Evolutionary conservation across 2,797 vertebrate species (phyloP).

Genomic region (Enteromius mattozi): DNA sequence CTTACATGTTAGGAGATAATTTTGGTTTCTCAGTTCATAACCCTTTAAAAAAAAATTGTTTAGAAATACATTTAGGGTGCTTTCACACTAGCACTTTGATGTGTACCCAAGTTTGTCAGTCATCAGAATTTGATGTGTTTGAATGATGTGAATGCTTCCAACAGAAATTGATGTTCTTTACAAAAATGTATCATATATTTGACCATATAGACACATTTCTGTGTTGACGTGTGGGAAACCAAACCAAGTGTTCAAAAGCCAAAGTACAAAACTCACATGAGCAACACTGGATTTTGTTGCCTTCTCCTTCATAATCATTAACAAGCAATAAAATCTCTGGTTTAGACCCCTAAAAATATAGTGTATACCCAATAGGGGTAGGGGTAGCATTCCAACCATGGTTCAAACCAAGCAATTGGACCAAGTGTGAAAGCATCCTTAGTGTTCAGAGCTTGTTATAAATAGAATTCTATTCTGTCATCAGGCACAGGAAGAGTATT

Average conservation of each 20-base stretch:
- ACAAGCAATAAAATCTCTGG: background rate
- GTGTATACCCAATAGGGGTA: background rate
- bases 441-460: background rate
- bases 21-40: background rate
- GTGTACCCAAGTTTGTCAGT: background rate
- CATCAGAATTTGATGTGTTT: background rate
- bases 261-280: background rate
- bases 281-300: background rate
- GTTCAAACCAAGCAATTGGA: background rate
- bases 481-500: slow-evolving; percentile 86
- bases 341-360: background rate
- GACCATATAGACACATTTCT: background rate
- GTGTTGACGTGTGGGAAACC: background rate
- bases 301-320: background rate
- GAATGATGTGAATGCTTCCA: background rate
- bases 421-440: background rate
- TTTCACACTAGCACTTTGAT: background rate
- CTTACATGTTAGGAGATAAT: background rate
- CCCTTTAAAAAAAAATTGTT: background rate
- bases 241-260: background rate
- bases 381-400: background rate
- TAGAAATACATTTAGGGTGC: background rate
- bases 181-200: background rate
- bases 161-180: background rate
- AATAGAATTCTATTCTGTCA: slow-evolving; percentile 12